Conservation (phyloP, 2,888 invertebrate species). For the Drosophila maculinotata region DNA sequence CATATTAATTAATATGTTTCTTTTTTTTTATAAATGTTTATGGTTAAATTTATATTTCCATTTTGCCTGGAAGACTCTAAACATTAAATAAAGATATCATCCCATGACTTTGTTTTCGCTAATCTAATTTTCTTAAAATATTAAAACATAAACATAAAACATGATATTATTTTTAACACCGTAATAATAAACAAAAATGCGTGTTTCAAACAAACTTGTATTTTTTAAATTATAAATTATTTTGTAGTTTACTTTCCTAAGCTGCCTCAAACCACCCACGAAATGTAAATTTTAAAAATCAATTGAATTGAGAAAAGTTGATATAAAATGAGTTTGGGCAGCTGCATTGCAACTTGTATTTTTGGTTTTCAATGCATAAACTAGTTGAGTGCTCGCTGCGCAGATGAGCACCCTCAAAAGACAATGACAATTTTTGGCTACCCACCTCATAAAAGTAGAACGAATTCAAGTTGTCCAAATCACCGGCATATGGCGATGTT, state of each 20-base stretch:
- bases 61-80: too few species aligned
- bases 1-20: too few species aligned
- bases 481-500: constrained; percentile 53
- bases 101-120: too few species aligned
- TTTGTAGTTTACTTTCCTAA: not conserved
- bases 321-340: constrained; percentile 26
- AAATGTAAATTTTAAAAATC: constrained; percentile 3
- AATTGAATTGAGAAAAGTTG: constrained; percentile 30
- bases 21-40: too few species aligned
- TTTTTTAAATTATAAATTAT: not conserved
- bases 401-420: constrained; percentile 24
- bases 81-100: too few species aligned
- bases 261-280: constrained; percentile 1
- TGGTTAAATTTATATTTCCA: too few species aligned
- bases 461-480: constrained; percentile 82
- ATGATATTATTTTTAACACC: too few species aligned
- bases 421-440: constrained; percentile 15
- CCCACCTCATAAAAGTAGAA: constrained; percentile 85
- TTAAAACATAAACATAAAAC: too few species aligned
- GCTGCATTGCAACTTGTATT: constrained; percentile 31
- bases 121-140: too few species aligned
- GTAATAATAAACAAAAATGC: too few species aligned
- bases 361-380: constrained; percentile 55
- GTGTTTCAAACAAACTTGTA: too few species aligned
- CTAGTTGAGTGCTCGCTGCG: constrained; percentile 18